A percentile compares a stretch with the other conserved stretches of the same genome.
Conservation (phyloP, 2,888 invertebrate species). For the Buathra laborator region DNA sequence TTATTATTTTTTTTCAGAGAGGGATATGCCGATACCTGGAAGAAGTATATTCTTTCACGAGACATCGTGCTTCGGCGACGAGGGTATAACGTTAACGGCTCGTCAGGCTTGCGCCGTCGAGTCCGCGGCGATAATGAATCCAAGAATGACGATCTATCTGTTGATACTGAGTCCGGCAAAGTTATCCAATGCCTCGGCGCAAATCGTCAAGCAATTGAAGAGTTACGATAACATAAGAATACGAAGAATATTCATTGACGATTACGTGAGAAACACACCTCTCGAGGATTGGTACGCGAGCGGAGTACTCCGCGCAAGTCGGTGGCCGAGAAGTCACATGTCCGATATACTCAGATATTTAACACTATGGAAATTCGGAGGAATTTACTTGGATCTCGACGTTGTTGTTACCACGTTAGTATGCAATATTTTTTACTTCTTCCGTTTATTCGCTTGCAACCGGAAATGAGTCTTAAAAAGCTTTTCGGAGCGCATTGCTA, state of each 20-base stretch:
- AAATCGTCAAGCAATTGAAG: slow-evolving; percentile 82
- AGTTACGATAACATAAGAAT: slow-evolving; percentile 86
- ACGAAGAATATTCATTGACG: slow-evolving; percentile 85
- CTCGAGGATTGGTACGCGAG: slow-evolving; percentile 86
- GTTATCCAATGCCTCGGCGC: slow-evolving; percentile 77
- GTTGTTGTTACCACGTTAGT: slow-evolving; percentile 88
- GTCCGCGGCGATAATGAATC: slow-evolving; percentile 89
- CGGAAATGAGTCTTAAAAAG: too few species aligned
- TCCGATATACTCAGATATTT: slow-evolving; percentile 89
- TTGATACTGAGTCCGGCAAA: slow-evolving; percentile 86
- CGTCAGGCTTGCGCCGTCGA: slow-evolving; percentile 90
- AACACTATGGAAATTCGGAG: slow-evolving; percentile 91
- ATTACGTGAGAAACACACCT: slow-evolving; percentile 87
- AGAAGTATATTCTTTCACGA: slow-evolving; percentile 89
- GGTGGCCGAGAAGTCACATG: slow-evolving; percentile 88
- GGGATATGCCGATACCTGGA: slow-evolving; percentile 78
- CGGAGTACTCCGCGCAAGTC: slow-evolving; percentile 86
- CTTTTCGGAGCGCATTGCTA: too few species aligned
- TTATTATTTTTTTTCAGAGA: slow-evolving; percentile 66
- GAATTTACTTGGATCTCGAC: slow-evolving; percentile 92
- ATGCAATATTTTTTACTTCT: background rate
- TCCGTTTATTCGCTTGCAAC: background rate
- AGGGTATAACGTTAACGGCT: slow-evolving; percentile 84
- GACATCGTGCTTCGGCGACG: slow-evolving; percentile 87
- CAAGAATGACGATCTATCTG: slow-evolving; percentile 87